Evolutionary conservation across 2,113 vertebrate species (phyloP).

Genomic region (Saimiri boliviensis): DNA sequence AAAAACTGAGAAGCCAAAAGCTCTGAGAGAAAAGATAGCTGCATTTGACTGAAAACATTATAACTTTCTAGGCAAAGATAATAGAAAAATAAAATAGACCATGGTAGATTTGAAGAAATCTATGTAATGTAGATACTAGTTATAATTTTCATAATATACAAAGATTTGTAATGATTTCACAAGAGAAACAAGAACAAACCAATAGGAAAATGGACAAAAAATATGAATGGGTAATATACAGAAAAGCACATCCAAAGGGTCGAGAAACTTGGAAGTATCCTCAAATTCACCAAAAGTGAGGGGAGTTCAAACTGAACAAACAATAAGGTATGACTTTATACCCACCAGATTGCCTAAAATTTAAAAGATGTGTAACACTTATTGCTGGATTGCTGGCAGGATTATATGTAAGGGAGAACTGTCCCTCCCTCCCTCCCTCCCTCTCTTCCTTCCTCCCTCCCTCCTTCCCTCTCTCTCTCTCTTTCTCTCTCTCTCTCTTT

Average conservation of each 20-base stretch:
- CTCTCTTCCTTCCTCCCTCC: too few species aligned
- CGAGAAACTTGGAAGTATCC: background rate
- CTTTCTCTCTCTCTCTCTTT: too few species aligned
- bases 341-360: background rate
- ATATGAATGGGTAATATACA: background rate
- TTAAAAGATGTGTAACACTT: background rate
- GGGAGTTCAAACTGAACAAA: background rate
- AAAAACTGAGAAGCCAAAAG: background rate
- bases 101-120: background rate
- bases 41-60: background rate
- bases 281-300: background rate
- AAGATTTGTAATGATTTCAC: background rate
- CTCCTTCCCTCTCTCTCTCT: too few species aligned
- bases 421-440: too few species aligned
- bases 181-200: background rate
- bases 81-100: background rate
- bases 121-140: background rate
- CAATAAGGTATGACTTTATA: background rate
- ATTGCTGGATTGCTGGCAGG: background rate
- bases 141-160: background rate
- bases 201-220: background rate
- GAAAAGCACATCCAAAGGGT: background rate
- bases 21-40: background rate
- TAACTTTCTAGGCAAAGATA: background rate
- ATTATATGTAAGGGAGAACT: background rate